Conservation (phyloP, 2,888 invertebrate species). For the Dolichopus griseipennis region DNA sequence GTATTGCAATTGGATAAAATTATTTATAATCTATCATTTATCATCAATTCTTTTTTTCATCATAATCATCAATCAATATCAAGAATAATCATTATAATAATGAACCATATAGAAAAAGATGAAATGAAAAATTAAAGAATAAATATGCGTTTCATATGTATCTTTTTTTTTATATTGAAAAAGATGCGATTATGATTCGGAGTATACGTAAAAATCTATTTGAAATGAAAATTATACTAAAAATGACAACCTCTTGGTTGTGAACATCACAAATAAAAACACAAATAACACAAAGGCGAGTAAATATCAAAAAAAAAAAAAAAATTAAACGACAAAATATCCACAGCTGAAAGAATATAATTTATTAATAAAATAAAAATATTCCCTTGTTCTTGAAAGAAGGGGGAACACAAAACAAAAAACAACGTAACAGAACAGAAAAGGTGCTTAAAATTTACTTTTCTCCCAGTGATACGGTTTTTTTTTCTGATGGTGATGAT, state of each 20-base stretch:
- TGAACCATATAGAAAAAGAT: too few species aligned
- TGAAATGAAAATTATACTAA: neutral
- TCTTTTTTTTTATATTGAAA: too few species aligned
- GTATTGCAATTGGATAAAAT: neutral
- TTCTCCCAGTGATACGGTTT: neutral
- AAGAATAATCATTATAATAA: too few species aligned
- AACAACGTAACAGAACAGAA: too few species aligned
- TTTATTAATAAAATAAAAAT: neutral
- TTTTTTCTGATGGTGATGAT: neutral
- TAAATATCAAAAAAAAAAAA: neutral
- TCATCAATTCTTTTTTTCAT: too few species aligned
- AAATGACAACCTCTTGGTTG: conserved; percentile 5
- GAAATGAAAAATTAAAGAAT: too few species aligned
- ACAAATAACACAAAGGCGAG: neutral
- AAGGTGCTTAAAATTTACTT: conserved; percentile 1
- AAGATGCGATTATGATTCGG: too few species aligned
- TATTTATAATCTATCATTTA: neutral
- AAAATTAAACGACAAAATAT: neutral
- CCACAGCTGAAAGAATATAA: neutral
- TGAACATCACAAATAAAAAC: neutral
- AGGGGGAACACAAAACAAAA: too few species aligned
- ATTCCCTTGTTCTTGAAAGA: too few species aligned
- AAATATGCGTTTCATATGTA: too few species aligned
- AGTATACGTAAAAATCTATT: neutral
- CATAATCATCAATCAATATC: too few species aligned